Percentiles rank a stretch among this genome's conserved stretches.
Evolutionary conservation across 2,797 vertebrate genomes (phyloP).

Genomic region (Capromys pilorides): DNA sequence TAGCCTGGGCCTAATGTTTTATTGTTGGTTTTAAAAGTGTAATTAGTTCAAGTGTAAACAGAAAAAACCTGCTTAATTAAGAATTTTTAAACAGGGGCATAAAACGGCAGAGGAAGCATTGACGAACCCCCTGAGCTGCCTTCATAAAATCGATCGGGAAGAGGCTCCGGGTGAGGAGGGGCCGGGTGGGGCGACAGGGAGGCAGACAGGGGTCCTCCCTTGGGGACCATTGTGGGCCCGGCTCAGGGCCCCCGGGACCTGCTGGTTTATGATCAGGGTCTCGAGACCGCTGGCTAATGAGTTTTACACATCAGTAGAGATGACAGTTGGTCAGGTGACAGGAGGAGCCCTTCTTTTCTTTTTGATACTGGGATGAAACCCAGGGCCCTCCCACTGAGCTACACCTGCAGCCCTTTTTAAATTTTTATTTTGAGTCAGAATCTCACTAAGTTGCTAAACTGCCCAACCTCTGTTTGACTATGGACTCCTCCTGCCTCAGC

Average conservation of each 20-base stretch:
- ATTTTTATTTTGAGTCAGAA: neutral
- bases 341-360: neutral
- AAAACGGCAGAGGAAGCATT: conserved; percentile 97
- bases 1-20: conserved; percentile 90
- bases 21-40: conserved; percentile 96
- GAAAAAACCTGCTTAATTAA: conserved; percentile 99
- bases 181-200: conserved; percentile 66
- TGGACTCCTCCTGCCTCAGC: neutral
- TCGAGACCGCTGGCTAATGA: conserved; percentile 92
- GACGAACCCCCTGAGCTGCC: conserved; percentile 93
- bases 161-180: conserved; percentile 54
- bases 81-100: conserved; percentile 98
- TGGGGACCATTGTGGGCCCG: conserved; percentile 42
- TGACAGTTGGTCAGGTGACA: conserved; percentile 82
- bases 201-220: conserved; percentile 1
- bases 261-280: conserved; percentile 88
- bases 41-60: conserved; percentile 99
- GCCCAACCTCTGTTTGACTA: neutral
- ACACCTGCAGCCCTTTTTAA: neutral
- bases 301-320: conserved; percentile 95
- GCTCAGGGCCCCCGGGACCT: conserved; percentile 79
- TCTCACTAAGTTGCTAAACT: neutral
- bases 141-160: conserved; percentile 98
- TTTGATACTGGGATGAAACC: neutral
- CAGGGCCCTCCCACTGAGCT: neutral